Evolutionary conservation across 2,888 invertebrate genomes (phyloP).

Genomic region (Nemotelus pantherinus): DNA sequence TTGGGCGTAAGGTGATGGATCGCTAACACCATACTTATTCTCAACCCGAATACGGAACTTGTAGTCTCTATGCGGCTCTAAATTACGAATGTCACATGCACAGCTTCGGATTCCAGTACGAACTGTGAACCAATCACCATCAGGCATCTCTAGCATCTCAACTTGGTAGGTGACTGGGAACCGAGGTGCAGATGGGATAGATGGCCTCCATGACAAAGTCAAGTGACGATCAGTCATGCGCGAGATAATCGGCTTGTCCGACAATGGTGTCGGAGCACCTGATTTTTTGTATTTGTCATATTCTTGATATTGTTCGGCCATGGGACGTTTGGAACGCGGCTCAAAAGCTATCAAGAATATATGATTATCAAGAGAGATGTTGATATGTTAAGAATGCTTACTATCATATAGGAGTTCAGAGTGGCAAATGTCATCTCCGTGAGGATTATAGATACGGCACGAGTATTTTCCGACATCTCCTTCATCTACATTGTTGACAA

Average conservation of each 20-base stretch:
- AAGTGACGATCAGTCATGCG: slow-evolving; percentile 90
- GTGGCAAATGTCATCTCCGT: slow-evolving; percentile 83
- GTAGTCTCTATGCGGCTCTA: slow-evolving; percentile 94
- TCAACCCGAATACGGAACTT: slow-evolving; percentile 95
- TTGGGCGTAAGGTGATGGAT: slow-evolving; percentile 91
- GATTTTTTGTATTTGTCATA: slow-evolving; percentile 84
- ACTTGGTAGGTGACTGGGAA: slow-evolving; percentile 92
- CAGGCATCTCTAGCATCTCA: slow-evolving; percentile 92
- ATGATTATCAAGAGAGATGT: background rate
- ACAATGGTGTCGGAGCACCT: slow-evolving; percentile 86
- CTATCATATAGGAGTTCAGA: slow-evolving; percentile 85
- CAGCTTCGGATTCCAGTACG: slow-evolving; percentile 87
- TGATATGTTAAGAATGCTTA: slow-evolving; percentile 57
- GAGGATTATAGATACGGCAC: slow-evolving; percentile 83
- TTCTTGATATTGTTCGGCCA: slow-evolving; percentile 83
- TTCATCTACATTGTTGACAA: slow-evolving; percentile 79
- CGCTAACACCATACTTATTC: slow-evolving; percentile 95
- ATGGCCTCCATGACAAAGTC: slow-evolving; percentile 93
- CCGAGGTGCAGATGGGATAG: slow-evolving; percentile 85
- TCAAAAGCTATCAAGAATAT: slow-evolving; percentile 69
- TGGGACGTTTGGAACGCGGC: slow-evolving; percentile 72
- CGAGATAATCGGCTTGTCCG: slow-evolving; percentile 91
- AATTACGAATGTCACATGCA: slow-evolving; percentile 86
- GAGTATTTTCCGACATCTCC: slow-evolving; percentile 87
- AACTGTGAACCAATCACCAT: slow-evolving; percentile 92